These are phyloP conservation scores for Megalonaias nervosa DNA, from an alignment of 1,140 invertebrate species.

Conservation along the genomic window DNA sequence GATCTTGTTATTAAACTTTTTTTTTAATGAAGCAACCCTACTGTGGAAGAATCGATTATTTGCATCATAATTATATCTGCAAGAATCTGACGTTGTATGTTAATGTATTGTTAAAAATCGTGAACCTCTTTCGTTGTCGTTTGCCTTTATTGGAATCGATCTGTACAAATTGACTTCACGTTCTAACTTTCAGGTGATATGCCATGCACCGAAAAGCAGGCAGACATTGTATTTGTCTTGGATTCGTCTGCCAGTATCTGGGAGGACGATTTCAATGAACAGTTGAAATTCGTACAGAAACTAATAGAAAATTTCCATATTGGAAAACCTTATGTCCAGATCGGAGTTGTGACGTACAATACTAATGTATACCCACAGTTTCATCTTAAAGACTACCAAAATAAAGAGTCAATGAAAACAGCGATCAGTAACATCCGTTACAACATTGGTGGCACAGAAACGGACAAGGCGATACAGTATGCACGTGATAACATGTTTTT, in stretches of 20 bases:
- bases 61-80: too few species aligned
- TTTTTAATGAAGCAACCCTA: too few species aligned
- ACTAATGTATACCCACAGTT: constrained; percentile 29
- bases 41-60: too few species aligned
- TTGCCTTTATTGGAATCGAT: too few species aligned
- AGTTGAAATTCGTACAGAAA: constrained; percentile 37
- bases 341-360: constrained; percentile 43
- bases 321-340: constrained; percentile 28
- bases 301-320: constrained; percentile 34
- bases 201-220: constrained; percentile 9
- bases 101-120: too few species aligned
- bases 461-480: constrained; percentile 41
- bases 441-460: constrained; percentile 39
- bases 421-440: constrained; percentile 41
- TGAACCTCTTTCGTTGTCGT: too few species aligned
- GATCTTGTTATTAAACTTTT: too few species aligned
- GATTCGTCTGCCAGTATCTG: constrained; percentile 41
- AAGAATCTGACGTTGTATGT: too few species aligned
- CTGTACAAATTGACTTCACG: not conserved
- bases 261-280: constrained; percentile 30
- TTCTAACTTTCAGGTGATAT: not conserved
- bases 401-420: constrained; percentile 25
- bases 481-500: constrained; percentile 48
- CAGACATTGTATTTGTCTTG: constrained; percentile 40
- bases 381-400: constrained; percentile 27